Percentiles rank a stretch among this genome's conserved stretches.
phyloP scores from a whole-genome alignment of 2,113 vertebrate species.

The Oryzias melastigma region DNA sequence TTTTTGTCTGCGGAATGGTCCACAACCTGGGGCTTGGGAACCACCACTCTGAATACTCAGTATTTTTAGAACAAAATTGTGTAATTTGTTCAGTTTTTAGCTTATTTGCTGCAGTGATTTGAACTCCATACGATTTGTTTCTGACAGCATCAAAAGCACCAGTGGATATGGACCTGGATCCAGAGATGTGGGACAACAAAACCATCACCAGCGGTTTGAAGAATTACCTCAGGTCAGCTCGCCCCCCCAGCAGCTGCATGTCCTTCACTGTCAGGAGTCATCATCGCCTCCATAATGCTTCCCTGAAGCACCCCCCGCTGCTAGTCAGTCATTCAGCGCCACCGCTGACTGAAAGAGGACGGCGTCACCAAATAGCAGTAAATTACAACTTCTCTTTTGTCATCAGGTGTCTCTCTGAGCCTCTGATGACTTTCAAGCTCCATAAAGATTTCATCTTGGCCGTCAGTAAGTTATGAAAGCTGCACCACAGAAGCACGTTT shows the following conservation, averaged over 20 bases:
- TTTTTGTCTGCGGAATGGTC: no score
- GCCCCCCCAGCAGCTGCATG: slow-evolving; percentile 35
- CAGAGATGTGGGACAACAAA: slow-evolving; percentile 97
- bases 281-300: slow-evolving; percentile 47
- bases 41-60: no score
- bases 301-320: slow-evolving; percentile 27
- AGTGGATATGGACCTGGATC: slow-evolving; percentile 91
- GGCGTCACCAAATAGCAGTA: slow-evolving; percentile 22
- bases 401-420: slow-evolving; percentile 92
- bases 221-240: slow-evolving; percentile 96
- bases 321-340: slow-evolving; percentile 23
- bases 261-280: slow-evolving; percentile 39
- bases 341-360: slow-evolving; percentile 22
- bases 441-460: slow-evolving; percentile 98
- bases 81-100: not conserved
- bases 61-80: no score
- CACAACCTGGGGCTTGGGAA: no score
- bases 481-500: not conserved
- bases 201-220: slow-evolving; percentile 97
- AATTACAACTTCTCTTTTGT: slow-evolving; percentile 33
- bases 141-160: slow-evolving; percentile 87
- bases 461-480: slow-evolving; percentile 87
- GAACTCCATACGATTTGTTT: slow-evolving; percentile 34
- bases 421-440: slow-evolving; percentile 94
- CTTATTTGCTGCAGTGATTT: not conserved